A percentile compares a stretch with the other conserved stretches of the same genome.
These are phyloP conservation scores for Radopholus similis DNA, from an alignment of 1,140 invertebrate genomes.

Conservation along the genomic window DNA sequence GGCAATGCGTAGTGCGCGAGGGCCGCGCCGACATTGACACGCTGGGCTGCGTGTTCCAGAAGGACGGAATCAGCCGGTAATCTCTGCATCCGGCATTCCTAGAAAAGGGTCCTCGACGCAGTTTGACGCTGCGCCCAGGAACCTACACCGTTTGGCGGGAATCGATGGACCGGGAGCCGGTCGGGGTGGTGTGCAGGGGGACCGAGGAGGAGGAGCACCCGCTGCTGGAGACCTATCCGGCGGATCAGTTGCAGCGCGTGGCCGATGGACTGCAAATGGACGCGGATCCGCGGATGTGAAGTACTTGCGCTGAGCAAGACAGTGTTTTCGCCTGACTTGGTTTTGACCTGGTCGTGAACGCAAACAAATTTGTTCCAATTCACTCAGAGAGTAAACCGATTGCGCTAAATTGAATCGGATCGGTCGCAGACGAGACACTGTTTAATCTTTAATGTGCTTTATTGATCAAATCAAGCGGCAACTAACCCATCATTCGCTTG, in stretches of 20 bases:
- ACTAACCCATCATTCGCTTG: neutral
- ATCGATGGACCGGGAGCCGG: neutral
- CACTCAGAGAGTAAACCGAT: too few relatives aligned
- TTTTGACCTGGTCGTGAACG: too few relatives aligned
- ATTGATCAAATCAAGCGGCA: neutral
- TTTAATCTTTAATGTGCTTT: too few relatives aligned
- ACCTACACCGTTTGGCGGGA: slow-evolving; percentile 26
- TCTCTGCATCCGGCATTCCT: neutral
- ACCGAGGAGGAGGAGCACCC: slow-evolving; percentile 1
- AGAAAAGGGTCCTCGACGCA: neutral
- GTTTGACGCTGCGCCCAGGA: neutral
- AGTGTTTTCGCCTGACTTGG: too few relatives aligned
- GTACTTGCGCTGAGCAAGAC: neutral
- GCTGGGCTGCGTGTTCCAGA: slow-evolving; percentile 19
- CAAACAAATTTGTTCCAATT: too few relatives aligned
- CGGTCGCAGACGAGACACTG: too few relatives aligned
- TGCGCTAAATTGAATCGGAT: too few relatives aligned
- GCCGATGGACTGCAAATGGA: slow-evolving; percentile 16
- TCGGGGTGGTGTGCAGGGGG: slow-evolving; percentile 3
- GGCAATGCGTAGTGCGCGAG: slow-evolving; percentile 14
- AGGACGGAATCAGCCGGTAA: slow-evolving; percentile 13
- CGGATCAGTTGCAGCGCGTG: neutral
- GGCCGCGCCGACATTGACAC: slow-evolving; percentile 16
- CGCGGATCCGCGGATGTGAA: neutral
- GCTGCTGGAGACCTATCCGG: slow-evolving; percentile 17